Conservation (phyloP, 2,113 vertebrate genomes). For the Pluvialis apricaria region DNA sequence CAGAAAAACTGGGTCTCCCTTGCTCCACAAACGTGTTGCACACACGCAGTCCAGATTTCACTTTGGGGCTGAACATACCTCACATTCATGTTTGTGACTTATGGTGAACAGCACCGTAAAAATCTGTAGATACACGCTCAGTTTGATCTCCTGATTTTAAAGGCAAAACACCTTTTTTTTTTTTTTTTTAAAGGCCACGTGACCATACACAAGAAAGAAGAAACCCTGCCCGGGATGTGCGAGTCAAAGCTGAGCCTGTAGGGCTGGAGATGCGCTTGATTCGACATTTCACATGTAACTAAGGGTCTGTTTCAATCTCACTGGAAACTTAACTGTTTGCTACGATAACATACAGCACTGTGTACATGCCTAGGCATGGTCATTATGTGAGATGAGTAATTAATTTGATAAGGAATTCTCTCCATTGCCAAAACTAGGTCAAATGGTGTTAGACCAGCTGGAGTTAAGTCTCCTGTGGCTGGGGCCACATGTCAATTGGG, state of each 20-base stretch:
- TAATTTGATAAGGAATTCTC: conserved; percentile 33
- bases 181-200: too few relatives aligned
- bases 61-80: background rate
- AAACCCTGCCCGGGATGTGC: rapidly evolving
- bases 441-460: background rate
- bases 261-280: background rate
- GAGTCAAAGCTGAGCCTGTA: background rate
- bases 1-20: background rate
- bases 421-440: background rate
- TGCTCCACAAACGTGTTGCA: background rate
- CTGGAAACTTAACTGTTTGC: background rate
- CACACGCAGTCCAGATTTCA: background rate
- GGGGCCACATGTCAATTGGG: background rate
- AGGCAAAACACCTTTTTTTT: background rate
- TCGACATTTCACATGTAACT: background rate
- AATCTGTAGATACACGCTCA: background rate
- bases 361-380: rapidly evolving
- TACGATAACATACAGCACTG: background rate
- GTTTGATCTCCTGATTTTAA: background rate
- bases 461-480: background rate
- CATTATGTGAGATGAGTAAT: background rate
- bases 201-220: background rate
- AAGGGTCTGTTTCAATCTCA: background rate
- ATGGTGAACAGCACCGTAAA: background rate
- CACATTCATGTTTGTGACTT: background rate